phyloP scores from a whole-genome alignment of 1,140 invertebrate species.

The Leptinotarsa texana region DNA sequence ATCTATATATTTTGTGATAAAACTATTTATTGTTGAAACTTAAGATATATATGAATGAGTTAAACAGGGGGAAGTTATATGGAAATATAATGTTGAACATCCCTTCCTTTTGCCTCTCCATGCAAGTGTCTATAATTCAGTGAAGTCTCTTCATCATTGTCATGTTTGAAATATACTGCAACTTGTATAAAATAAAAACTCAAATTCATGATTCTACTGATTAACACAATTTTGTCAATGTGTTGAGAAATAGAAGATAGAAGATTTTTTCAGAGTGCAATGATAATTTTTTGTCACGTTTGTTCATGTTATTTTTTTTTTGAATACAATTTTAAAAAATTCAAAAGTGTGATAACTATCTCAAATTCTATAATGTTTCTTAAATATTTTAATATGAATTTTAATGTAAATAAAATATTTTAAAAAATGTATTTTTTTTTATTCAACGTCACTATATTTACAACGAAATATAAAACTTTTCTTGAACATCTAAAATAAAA shows the following conservation, averaged over 20 bases:
- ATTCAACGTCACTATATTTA: neutral
- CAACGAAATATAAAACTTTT: neutral
- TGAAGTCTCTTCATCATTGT: too few species aligned
- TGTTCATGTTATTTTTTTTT: neutral
- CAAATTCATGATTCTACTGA: neutral
- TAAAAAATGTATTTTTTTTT: neutral
- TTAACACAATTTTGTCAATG: neutral
- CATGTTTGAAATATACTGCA: neutral
- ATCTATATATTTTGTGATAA: constrained; percentile 15
- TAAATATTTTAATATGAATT: constrained; percentile 24
- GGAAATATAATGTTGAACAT: too few species aligned
- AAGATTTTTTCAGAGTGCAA: too few species aligned
- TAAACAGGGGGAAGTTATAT: too few species aligned
- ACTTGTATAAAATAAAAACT: neutral
- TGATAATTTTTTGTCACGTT: neutral
- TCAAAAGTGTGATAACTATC: neutral
- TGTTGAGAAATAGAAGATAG: neutral
- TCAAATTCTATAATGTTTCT: too few species aligned
- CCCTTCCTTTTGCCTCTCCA: too few species aligned
- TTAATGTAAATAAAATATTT: constrained; percentile 19
- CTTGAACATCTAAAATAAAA: neutral
- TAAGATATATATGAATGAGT: constrained; percentile 4
- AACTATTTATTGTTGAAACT: neutral
- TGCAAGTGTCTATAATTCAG: too few species aligned
- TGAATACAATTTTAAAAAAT: neutral